A percentile compares a stretch with the other conserved stretches of the same genome.
Evolutionary conservation across 92 coral and sea anemone genomes (phyloP).

Genomic region (Phenganax marumi): DNA sequence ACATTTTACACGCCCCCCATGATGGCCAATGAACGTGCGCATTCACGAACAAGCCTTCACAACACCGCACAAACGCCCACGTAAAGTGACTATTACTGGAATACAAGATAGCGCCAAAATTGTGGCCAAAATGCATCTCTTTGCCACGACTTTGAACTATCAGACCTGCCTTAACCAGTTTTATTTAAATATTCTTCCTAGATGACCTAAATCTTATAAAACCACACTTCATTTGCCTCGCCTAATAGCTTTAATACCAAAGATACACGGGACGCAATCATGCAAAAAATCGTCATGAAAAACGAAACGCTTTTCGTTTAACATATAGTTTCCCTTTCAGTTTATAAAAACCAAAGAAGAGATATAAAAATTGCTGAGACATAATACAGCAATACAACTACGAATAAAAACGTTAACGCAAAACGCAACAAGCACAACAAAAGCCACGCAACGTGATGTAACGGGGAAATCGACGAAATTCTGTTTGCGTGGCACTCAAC

Average conservation of each 20-base stretch:
- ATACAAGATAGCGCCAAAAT: neutral
- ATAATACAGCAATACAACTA: neutral
- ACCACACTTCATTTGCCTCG: neutral
- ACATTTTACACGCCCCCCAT: slow-evolving; percentile 21
- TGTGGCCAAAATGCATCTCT: neutral
- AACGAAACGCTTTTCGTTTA: neutral
- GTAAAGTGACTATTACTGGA: neutral
- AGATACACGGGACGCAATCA: slow-evolving; percentile 12
- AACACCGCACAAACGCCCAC: slow-evolving; percentile 26
- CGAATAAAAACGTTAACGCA: neutral
- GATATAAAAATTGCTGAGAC: neutral
- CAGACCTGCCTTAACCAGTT: too few relatives aligned
- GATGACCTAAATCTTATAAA: neutral
- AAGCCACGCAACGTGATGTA: neutral
- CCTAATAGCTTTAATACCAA: neutral
- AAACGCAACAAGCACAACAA: neutral
- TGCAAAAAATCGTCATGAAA: slow-evolving; percentile 18
- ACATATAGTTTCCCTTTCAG: neutral
- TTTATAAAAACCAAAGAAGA: neutral
- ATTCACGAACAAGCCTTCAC: slow-evolving; percentile 18
- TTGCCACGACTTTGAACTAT: too few relatives aligned
- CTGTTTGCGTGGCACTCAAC: slow-evolving; percentile 8
- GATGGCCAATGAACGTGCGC: slow-evolving; percentile 28
- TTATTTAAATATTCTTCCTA: neutral
- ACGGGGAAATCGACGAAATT: neutral